Evolutionary conservation across 2,888 invertebrate species (phyloP), one percentile per base, ranked within the genome.

Genomic region (Heteropelma amictum): DNA sequence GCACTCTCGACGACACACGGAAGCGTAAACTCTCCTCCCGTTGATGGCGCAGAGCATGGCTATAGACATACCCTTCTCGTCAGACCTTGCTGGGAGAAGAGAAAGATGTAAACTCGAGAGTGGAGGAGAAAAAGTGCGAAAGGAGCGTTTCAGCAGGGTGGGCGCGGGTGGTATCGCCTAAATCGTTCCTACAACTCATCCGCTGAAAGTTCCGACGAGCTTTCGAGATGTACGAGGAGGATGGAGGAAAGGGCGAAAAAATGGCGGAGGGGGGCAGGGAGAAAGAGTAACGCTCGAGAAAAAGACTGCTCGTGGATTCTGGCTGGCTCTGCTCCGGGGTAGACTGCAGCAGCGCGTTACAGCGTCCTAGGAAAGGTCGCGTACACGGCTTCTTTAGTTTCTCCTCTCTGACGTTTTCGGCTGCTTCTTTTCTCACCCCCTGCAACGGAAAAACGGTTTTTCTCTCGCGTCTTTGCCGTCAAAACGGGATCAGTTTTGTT

Each of bases 121-220:
- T 19, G 35, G 49, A 58, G 33, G 38, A 45, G 40, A 61, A 47
- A 54, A 65, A 69, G 73, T 47, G 64, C 64, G 69, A 72, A 68
- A 76, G 67, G 70, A 76, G 45, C 74, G 78, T 77, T 76, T 77
- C 76, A 79, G 81, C 83, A 68, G 83, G 83, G 85, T 72, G 42
- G 64, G 54, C 49, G 54, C 23, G 56, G 54, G 72, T 47, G 68
- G 84, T 86, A 87, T 84, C 86, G 85, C 85, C 85, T 87, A 86
- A 88, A 88, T 88, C 88, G 87, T 85, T 83, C 83, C 85, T 85
- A 88, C 88, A 88, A 88, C 85, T 88, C 86, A 88, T 88, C 85
- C 85, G 85, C 83, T 87, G 86, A 86, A 87, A 87, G 86, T 88
- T 85, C 88, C 83, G 85, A 84, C 82, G 83, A 85, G 84, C 84